Evolutionary conservation across 2,888 invertebrate genomes (phyloP).

Genomic region (Marasmarcha lunaedactyla): DNA sequence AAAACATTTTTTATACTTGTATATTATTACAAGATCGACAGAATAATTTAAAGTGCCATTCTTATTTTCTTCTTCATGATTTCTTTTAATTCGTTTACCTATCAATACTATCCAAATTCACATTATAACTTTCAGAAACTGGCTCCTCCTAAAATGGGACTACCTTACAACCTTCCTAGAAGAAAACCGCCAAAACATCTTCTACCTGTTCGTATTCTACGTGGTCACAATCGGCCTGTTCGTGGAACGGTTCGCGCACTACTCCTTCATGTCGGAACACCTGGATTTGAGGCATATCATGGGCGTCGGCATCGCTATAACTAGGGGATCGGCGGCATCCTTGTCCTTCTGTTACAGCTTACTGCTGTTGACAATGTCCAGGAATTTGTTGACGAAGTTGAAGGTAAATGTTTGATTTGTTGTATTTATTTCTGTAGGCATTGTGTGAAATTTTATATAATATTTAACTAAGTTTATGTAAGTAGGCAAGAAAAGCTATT

Average conservation of each 20-base stretch:
- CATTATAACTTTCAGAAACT: too few species aligned
- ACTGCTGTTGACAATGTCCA: constrained; percentile 91
- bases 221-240: constrained; percentile 95
- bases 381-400: constrained; percentile 90
- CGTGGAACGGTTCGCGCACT: constrained; percentile 94
- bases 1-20: too few species aligned
- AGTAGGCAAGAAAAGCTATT: too few species aligned
- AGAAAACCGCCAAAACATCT: constrained; percentile 95
- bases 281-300: constrained; percentile 95
- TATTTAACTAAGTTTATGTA: too few species aligned
- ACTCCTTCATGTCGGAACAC: constrained; percentile 96
- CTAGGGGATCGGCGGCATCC: constrained; percentile 93
- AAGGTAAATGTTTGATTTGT: too few species aligned
- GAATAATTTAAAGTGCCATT: too few species aligned
- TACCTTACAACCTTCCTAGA: constrained; percentile 91
- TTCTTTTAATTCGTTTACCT: too few species aligned
- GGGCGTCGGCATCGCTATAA: constrained; percentile 97
- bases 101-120: too few species aligned
- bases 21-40: too few species aligned
- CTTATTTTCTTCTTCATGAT: too few species aligned
- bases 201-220: constrained; percentile 94
- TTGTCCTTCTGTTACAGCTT: constrained; percentile 95
- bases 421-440: too few species aligned
- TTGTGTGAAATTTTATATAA: too few species aligned
- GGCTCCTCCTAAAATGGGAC: constrained; percentile 85